Base-by-base conservation (phyloP, 2,797 vertebrate genomes). In the Chaunax sp. region DNA sequence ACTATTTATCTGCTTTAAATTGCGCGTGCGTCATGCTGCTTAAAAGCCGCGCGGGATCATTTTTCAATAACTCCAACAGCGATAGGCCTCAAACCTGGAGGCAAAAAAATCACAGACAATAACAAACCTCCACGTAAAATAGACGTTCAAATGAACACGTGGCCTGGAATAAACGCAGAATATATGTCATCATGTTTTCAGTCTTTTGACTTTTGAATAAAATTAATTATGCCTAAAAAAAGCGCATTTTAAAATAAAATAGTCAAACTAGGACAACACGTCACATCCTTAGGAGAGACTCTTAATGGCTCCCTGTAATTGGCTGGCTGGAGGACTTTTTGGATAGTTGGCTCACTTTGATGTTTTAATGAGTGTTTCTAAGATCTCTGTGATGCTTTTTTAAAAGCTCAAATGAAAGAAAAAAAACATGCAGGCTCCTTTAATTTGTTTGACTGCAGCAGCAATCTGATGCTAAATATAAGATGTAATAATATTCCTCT, bases 271-370 rank as follows among this genome's bases (percentile, higher is more conserved):
- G 45, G 43, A 35, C 35, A 72, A 67, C 19, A 14, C 14, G 57
- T 75, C 35, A 46, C 54, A n/a, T 81, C 73, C 81, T 77, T 70
- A 85, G 67, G 51, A 75, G 55, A 62, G 54, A 55, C 64, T 64
- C 35, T 75, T 86, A 83, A 78, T 69, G 58, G 65, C 64, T 85
- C 69, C 55, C 50, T 74, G 79, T 37, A 87, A 83, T 61, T 83
- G 71, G 64, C 78, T 56, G 66, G 68, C 58, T 43, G 54, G 55
- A 78, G 61, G 61, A 88, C 88, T 89, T 85, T 90, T 11, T 4
- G 33, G 75, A 91, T 83, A 86, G 84, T 84, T 64, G 75, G 84
- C 80, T 71, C 50, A 86, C 91, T 92, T 92, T 92, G 89, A 93
- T 91, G 67, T 90, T 91, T 91, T 92, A 93, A 92, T 86, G 88